Conservation (phyloP, 2,888 invertebrate species). For the Tanytarsus gracilentus region DNA sequence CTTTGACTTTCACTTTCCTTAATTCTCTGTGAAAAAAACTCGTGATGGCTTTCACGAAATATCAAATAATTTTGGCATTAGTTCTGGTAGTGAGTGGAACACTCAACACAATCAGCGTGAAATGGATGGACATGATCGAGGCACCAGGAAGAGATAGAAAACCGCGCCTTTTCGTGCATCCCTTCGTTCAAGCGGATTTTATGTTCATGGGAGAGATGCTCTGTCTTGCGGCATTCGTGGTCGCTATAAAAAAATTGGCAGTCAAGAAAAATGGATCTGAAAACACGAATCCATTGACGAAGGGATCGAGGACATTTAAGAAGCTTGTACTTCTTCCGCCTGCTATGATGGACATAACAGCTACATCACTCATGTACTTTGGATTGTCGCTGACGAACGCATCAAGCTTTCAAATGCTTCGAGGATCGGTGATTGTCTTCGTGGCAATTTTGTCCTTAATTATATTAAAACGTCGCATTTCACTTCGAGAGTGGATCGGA, state of each 20-base stretch:
- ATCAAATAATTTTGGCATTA: conserved; percentile 48
- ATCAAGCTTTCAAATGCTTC: conserved; percentile 92
- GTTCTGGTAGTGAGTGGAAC: conserved; percentile 76
- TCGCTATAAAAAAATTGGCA: conserved; percentile 39
- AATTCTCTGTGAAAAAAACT: not conserved
- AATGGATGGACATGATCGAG: conserved; percentile 72
- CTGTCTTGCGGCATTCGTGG: conserved; percentile 73
- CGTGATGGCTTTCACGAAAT: not conserved
- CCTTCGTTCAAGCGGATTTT: conserved; percentile 75
- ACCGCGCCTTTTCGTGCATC: conserved; percentile 67
- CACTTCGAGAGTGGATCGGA: conserved; percentile 63
- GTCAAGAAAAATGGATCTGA: conserved; percentile 42
- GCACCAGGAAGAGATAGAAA: conserved; percentile 58
- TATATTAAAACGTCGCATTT: conserved; percentile 60
- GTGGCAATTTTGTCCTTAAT: conserved; percentile 78
- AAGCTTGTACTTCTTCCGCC: conserved; percentile 74
- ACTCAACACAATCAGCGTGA: conserved; percentile 75
- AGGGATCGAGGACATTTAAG: conserved; percentile 66
- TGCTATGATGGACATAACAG: conserved; percentile 80
- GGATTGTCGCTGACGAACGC: conserved; percentile 86
- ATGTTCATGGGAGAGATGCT: conserved; percentile 92
- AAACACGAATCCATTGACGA: conserved; percentile 51
- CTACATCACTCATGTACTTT: conserved; percentile 82
- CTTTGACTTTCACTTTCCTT: too few species aligned
- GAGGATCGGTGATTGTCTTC: conserved; percentile 82